Conservation (phyloP, 2,113 vertebrate genomes). For the Amazona guildingii region DNA sequence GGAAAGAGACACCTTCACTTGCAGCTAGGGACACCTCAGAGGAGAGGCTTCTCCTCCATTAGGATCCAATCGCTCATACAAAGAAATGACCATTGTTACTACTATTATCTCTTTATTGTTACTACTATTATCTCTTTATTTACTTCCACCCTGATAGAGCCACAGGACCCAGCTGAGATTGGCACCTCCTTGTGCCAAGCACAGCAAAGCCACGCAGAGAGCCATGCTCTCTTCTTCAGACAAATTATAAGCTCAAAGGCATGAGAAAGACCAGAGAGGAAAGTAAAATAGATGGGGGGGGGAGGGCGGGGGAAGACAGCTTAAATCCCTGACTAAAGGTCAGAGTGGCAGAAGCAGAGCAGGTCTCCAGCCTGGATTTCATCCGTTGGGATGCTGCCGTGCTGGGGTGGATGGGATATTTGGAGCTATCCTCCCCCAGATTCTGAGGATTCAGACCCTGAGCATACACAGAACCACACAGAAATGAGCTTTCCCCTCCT, state of each 20-base stretch:
- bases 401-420: not conserved
- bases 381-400: not conserved
- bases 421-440: not conserved
- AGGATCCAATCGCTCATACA: not conserved
- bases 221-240: not conserved
- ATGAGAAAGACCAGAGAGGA: not conserved
- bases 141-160: not conserved
- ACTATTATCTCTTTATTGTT: not conserved
- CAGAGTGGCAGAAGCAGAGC: not conserved
- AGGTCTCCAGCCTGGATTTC: not conserved
- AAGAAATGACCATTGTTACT: not conserved
- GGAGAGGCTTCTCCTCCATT: not conserved
- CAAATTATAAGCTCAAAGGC: not conserved
- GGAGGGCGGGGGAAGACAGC: not conserved
- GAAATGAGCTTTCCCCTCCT: not conserved
- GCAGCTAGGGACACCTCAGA: not conserved
- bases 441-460: not conserved
- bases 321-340: not conserved
- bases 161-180: not conserved
- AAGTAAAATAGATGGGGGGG: not conserved
- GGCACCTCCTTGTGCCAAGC: not conserved
- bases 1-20: not conserved
- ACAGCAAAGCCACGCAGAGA: not conserved
- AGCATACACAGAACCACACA: accelerated
- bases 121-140: not conserved